Base-by-base conservation (phyloP, 1,140 invertebrate species). In the Drosophila biarmipes region DNA sequence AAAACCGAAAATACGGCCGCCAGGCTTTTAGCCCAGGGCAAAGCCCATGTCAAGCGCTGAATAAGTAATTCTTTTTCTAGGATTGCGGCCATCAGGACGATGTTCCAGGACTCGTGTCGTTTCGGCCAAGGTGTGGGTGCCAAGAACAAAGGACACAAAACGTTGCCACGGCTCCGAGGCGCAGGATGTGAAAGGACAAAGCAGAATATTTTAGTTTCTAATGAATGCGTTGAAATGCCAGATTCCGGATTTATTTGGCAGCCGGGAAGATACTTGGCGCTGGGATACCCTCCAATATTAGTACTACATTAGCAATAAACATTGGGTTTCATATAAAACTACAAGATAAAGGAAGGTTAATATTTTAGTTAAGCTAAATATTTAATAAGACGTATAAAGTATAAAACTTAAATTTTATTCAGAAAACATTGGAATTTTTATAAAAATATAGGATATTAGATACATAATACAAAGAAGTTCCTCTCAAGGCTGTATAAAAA, bases 151-250 rank as follows among this genome's bases (percentile, higher is more conserved):
- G 67, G 63, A 59, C 45, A 78, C 74, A 73, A 66, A 61, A 80
- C 58, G 40, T 38, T 75, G 37, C 48, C 53, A 64, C 40, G 66
- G n/a, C 45, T 17, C 11, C 31, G 7, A 40, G 8, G 24, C 24
- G 24, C 38, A 75, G 37, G 49, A 58, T 35, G 57, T 40, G 31
- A 63, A 54, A 52, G 42, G 58, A 74, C 66, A 68, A 75, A 78
- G 58, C 55, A 48, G 82, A 77, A 87, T 87, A 87, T 89, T 87
- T 87, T 87, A 87, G 78, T 87, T 87, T 79, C 43, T 64, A 82
- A 82, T 86, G 78, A 64, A 64, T 45, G 73, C 78, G 51, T 51
- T 56, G 64, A 79, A 84, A 74, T 80, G 81, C 48, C 58, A 78
- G 73, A 80, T 80, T 68, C 58, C 75, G 72, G 68, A 78, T 66